A percentile compares a stretch with the other conserved stretches of the same genome.
Evolutionary conservation across 2,113 vertebrate species (phyloP).

Genomic region (Crypturellus undulatus): DNA sequence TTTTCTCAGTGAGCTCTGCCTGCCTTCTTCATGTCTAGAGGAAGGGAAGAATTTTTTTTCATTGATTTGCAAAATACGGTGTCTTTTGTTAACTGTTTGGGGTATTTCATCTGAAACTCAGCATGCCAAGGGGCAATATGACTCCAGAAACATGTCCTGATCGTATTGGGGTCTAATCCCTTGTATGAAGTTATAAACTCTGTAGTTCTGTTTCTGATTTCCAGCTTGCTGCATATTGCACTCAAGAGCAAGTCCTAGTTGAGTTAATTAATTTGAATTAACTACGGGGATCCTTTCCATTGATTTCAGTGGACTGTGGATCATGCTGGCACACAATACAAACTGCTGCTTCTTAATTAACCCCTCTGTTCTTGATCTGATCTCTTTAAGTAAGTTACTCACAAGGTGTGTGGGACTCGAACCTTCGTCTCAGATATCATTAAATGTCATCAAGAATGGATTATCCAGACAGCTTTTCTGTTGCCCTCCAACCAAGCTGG

Average conservation of each 20-base stretch:
- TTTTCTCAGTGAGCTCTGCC: not conserved
- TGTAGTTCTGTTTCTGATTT: not conserved
- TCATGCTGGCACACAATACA: not conserved
- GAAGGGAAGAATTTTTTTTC: not conserved
- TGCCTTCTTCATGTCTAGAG: not conserved
- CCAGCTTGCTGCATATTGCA: not conserved
- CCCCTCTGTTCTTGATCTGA: slow-evolving; percentile 18
- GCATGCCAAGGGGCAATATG: not conserved
- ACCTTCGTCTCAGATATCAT: not conserved
- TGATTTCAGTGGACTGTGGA: slow-evolving; percentile 14
- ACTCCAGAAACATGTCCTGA: not conserved
- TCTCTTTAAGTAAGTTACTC: slow-evolving; percentile 14
- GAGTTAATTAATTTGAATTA: slow-evolving; percentile 57
- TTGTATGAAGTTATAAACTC: not conserved
- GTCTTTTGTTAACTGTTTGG: not conserved
- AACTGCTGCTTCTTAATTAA: slow-evolving; percentile 54
- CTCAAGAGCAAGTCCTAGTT: not conserved
- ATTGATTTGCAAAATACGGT: not conserved
- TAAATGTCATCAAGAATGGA: not conserved
- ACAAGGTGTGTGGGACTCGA: not conserved
- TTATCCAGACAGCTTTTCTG: not conserved
- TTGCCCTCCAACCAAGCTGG: not conserved
- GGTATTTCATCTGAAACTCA: not conserved
- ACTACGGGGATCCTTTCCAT: slow-evolving; percentile 24
- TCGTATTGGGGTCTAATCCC: not conserved